Evolutionary conservation across 2,797 vertebrate species (phyloP).

Genomic region (Melanogrammus aeglefinus): DNA sequence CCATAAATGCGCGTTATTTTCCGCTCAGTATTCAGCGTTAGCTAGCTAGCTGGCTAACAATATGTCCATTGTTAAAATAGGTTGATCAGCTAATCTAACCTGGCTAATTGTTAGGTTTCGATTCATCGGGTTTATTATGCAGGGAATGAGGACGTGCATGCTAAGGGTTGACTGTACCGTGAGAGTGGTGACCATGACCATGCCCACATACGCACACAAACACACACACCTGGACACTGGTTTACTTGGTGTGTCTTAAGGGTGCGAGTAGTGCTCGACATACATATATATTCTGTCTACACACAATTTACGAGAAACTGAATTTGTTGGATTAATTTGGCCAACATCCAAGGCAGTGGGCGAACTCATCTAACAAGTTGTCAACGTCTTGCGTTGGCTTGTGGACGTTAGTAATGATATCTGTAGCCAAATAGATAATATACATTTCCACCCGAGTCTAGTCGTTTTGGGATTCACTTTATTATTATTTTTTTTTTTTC

Average conservation of each 20-base stretch:
- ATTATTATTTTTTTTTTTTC: too few relatives aligned
- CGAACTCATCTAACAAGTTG: not conserved
- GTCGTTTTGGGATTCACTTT: not conserved
- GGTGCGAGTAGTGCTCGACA: too few relatives aligned
- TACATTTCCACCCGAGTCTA: not conserved
- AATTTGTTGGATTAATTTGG: not conserved
- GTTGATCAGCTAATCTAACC: slow-evolving; percentile 1
- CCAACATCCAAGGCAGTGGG: not conserved
- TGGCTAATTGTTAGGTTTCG: not conserved
- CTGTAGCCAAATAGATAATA: not conserved
- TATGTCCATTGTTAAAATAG: not conserved
- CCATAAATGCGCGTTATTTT: not conserved
- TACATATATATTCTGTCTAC: not conserved
- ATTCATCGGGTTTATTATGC: not conserved
- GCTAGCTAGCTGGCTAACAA: slow-evolving; percentile 16
- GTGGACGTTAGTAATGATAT: not conserved
- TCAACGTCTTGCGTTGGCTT: not conserved
- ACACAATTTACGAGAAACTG: not conserved
- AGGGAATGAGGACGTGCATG: not conserved
- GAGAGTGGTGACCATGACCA: too few relatives aligned
- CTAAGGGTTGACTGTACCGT: not conserved
- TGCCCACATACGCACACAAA: too few relatives aligned
- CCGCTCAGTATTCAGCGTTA: not conserved
- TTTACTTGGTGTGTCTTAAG: not conserved
- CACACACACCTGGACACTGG: not conserved